Conservation (phyloP, 2,113 vertebrate genomes). For the Neolamprologus hecqui region DNA sequence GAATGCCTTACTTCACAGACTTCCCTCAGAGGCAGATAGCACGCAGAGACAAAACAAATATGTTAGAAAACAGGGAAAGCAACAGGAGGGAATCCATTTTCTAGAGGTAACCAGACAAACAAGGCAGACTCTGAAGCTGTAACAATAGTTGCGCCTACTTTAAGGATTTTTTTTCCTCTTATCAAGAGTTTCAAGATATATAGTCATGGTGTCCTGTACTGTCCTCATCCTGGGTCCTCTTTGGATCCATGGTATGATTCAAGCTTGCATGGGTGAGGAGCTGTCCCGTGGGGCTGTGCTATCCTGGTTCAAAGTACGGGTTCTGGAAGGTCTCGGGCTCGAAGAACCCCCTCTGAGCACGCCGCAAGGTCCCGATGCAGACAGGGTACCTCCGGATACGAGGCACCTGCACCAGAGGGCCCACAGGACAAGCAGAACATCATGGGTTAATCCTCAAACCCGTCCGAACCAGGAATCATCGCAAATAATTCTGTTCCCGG, state of each 20-base stretch:
- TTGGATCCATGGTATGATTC: slow-evolving; percentile 1
- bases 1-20: not conserved
- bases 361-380: not conserved
- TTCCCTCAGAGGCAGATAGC: not conserved
- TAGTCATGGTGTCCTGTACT: not conserved
- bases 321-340: slow-evolving; percentile 61
- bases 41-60: not conserved
- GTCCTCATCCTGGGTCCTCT: slow-evolving; percentile 21
- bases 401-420: slow-evolving; percentile 49
- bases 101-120: not conserved
- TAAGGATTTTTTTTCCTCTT: not conserved
- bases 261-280: slow-evolving; percentile 26
- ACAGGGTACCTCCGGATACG: slow-evolving; percentile 2
- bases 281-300: slow-evolving; percentile 31
- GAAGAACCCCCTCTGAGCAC: slow-evolving; percentile 23
- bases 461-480: slow-evolving; percentile 58
- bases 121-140: not conserved
- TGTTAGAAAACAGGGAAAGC: not conserved
- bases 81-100: not conserved
- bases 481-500: slow-evolving; percentile 83
- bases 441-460: not conserved
- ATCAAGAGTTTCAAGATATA: not conserved
- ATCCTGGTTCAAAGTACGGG: slow-evolving; percentile 49
- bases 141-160: not conserved
- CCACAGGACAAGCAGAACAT: not conserved